Conservation (phyloP, 1,140 invertebrate species). For the Lerema accius region DNA sequence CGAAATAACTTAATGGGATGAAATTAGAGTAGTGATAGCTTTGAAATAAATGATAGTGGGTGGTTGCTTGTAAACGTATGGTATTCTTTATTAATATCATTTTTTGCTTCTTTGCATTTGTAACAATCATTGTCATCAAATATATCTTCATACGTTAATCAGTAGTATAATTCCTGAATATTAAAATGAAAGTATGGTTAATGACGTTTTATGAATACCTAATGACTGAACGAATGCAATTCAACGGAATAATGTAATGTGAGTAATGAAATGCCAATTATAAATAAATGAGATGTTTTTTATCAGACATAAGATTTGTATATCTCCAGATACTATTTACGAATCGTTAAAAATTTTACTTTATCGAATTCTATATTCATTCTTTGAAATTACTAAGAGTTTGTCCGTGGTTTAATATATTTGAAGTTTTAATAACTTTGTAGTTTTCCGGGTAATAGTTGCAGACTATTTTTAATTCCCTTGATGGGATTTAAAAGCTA, state of each 20-base stretch:
- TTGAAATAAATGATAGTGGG: not conserved
- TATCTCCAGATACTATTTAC: not conserved
- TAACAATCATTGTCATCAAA: not conserved
- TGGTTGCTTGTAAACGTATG: slow-evolving; percentile 1
- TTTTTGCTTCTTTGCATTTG: not conserved
- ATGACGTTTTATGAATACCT: not conserved
- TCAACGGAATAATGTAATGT: not conserved
- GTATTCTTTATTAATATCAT: not conserved
- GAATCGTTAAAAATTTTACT: not conserved
- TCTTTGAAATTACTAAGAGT: not conserved
- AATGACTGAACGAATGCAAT: not conserved
- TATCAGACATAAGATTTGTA: slow-evolving; percentile 7
- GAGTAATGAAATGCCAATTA: slow-evolving; percentile 16
- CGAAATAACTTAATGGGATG: slow-evolving; percentile 2
- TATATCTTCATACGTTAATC: not conserved
- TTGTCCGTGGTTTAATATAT: not conserved
- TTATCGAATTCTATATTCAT: not conserved
- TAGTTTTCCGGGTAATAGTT: too few species aligned
- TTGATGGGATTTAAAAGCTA: not conserved
- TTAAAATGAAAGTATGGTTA: not conserved
- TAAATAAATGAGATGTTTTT: slow-evolving; percentile 11
- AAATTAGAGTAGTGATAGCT: not conserved
- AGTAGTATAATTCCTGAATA: not conserved
- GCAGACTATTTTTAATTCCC: too few species aligned
- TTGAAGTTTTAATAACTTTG: too few species aligned